Evolutionary conservation across 2,888 invertebrate species (phyloP), one percentile per base, ranked within the genome.

Genomic region (Serrognathus titanus): DNA sequence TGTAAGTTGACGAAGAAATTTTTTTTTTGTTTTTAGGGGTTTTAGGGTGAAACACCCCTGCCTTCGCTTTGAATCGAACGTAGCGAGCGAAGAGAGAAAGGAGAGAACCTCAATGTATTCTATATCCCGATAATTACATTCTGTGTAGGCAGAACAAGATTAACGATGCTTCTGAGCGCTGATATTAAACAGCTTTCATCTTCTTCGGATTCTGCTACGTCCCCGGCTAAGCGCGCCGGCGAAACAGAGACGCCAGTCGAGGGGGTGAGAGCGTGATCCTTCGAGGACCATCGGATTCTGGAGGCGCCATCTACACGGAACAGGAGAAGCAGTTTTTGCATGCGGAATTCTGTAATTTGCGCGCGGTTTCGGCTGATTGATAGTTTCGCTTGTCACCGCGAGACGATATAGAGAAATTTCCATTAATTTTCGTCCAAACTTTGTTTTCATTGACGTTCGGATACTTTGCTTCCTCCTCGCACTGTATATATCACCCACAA

Each of bases 371-470:
- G 68, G 71, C 71, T 77, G 77, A 77, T 77, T 76, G 75, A 77
- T 77, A 72, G 77, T 77, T 73, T 68, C 66, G 74, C 76, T 75
- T 76, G 76, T 75, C 76, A 73, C 74, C 71, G 67, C 60, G 66
- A 66, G 71, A 69, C 74, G 76, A 76, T 76, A 77, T 76, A 75
- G 74, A 74, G 75, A 75, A 76, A 76, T 75, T 74, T 74, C 75
- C 77, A 77, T 76, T 77, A 75, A 77, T 77, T 75, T 74, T 65
- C 64, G 64, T 68, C 68, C 58, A 62, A 65, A 67, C 63, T 67
- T 69, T 66, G 66, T 66, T 68, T 16, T 68, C 65, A 68, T 68
- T 68, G 67, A 68, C 68, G 57, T 64, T 62, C 52, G 12, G 43
- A 43, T 43, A 11, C 43, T 52, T 52, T 52, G 12, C 43, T 24